Base-by-base conservation (phyloP, 2,113 vertebrate genomes). In the Cinclus cinclus region DNA sequence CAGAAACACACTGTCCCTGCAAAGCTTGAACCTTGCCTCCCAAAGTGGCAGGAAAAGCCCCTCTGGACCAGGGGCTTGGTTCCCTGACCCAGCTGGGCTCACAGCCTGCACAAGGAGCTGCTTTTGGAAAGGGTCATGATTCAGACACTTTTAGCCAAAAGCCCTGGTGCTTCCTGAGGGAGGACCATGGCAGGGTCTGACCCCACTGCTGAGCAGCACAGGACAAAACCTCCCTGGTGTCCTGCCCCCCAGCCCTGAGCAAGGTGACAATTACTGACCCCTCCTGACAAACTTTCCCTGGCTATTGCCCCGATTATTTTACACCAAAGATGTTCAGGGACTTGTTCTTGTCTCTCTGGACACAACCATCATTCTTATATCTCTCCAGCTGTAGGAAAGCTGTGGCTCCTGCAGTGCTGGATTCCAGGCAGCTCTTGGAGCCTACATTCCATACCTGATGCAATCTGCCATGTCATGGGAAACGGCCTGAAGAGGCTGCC, bases 11-110 rank as follows among this genome's bases (percentile, higher is more conserved):
- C 7, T 3, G 24, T 25, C 59, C 42, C 47, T 44, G 44, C 27
- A 56, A 50, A 84, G 24, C 67, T 18, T 25, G 50, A 77, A 3
- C 46, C 12, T 46, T 49, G 33, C 25, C 59, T 31, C 50, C 75
- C 63, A 65, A 24, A 13, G 52, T 1, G 14, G 30, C 15, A 27
- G 76, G 56, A 37, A 30, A 92, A 83, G 37, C n/a, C 53, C 41
- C 1, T 0, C 21, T 8, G 30, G 28, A 10, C 2, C 15, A 5
- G 6, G 30, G 19, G 14, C 5, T 13, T 44, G 28, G 47, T 9
- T 27, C 17, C 19, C 23, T 73, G 37, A 52, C 16, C 35, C n/a
- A 30, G 23, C 27, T 83, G 89, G 20, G 58, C 5, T 53, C 53
- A 52, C 62, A 92, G 58, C 21, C 59, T 15, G 20, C 28, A 41